Percentiles rank a stretch among this genome's conserved stretches.
phyloP scores from a whole-genome alignment of 2,113 vertebrate species.

The Microcebus murinus region DNA sequence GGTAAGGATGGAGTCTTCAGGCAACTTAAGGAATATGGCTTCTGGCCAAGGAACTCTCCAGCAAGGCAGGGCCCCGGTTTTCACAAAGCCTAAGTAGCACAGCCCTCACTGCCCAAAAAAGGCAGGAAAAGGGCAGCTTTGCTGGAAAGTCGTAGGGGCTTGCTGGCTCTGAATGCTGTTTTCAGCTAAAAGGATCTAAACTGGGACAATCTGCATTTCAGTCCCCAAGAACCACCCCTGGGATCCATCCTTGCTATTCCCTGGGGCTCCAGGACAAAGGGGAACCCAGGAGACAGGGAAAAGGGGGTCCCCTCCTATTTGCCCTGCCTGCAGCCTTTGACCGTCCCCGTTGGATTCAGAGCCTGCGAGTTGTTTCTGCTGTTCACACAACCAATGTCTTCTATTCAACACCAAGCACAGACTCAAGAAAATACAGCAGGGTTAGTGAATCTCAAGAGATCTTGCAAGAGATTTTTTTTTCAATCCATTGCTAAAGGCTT shows the following conservation, averaged over 20 bases:
- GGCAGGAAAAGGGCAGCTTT: neutral
- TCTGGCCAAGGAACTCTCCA: neutral
- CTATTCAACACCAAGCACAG: neutral
- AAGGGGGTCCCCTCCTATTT: no score
- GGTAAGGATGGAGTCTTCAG: neutral
- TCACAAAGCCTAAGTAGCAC: neutral
- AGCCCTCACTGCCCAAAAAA: neutral
- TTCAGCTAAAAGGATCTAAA: neutral
- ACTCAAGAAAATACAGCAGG: neutral
- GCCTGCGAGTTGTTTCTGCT: neutral
- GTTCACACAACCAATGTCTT: neutral
- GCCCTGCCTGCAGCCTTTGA: neutral
- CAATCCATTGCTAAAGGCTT: neutral
- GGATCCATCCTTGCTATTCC: neutral
- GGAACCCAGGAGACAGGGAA: no score
- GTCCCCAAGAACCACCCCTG: neutral
- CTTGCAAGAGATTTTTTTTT: neutral
- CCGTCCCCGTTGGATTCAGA: neutral
- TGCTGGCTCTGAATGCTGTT: neutral
- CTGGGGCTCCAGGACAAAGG: neutral
- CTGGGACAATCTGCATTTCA: neutral
- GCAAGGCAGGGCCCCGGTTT: neutral
- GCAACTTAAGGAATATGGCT: neutral
- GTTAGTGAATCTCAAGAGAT: neutral
- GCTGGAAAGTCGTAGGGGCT: neutral